phyloP scores from a whole-genome alignment of 2,113 vertebrate species.

The Pollachius pollachius region DNA sequence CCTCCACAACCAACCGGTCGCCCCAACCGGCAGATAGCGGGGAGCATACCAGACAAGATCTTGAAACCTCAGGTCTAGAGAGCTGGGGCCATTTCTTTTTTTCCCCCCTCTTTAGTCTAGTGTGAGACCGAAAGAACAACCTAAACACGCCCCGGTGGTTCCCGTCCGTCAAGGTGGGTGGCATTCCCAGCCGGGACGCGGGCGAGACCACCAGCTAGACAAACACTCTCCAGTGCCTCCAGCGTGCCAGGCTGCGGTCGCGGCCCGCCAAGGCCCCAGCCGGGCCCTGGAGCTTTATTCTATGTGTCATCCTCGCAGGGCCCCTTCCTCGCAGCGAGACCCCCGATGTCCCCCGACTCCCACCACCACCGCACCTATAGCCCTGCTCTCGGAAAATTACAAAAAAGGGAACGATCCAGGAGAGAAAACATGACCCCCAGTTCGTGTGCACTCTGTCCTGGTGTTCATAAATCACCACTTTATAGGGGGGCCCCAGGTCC shows the following conservation, averaged over 20 bases:
- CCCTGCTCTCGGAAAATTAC: constrained; percentile 44
- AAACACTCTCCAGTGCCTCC: constrained; percentile 68
- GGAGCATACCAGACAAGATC: constrained; percentile 38
- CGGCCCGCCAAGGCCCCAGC: constrained; percentile 50
- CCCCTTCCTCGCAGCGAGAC: constrained; percentile 35
- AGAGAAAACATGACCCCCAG: constrained; percentile 52
- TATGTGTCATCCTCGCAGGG: constrained; percentile 48
- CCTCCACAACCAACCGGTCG: not conserved
- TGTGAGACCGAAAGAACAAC: no score
- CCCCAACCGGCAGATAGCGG: constrained; percentile 28
- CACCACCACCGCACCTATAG: not conserved
- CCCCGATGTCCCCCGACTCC: constrained; percentile 10
- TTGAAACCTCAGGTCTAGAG: not conserved
- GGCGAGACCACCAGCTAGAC: constrained; percentile 66
- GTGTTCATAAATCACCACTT: constrained; percentile 74
- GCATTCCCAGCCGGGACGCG: constrained; percentile 58
- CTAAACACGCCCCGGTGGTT: constrained; percentile 38
- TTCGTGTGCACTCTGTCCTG: constrained; percentile 56
- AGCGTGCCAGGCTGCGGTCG: constrained; percentile 49
- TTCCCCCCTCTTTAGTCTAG: no score
- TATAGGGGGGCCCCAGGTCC: constrained; percentile 62
- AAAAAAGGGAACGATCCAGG: constrained; percentile 26
- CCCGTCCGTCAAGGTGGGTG: constrained; percentile 73
- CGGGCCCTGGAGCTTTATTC: constrained; percentile 56
- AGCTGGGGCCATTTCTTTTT: no score